phyloP scores from a whole-genome alignment of 2,113 vertebrate genomes.

The Heteronetta atricapilla region DNA sequence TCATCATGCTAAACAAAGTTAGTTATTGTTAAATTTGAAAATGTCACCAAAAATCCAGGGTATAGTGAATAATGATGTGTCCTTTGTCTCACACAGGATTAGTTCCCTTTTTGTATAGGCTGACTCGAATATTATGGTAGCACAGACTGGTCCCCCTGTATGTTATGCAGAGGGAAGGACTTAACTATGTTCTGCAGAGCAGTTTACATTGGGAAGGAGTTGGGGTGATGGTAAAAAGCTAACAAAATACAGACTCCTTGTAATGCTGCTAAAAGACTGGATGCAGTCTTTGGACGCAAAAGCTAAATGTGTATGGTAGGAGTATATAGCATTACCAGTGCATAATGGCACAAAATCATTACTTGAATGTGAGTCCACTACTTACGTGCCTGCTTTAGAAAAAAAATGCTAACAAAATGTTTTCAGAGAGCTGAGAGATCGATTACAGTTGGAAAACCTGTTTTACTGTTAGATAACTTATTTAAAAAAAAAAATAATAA shows the following conservation, averaged over 20 bases:
- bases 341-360: not conserved
- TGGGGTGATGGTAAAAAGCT: not conserved
- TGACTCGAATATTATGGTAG: not conserved
- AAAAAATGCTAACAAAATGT: not conserved
- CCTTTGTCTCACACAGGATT: not conserved
- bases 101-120: not conserved
- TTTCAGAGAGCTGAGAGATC: not conserved
- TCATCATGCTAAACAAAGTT: not conserved
- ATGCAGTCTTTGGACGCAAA: not conserved
- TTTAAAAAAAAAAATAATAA: not conserved
- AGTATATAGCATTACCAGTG: not conserved
- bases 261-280: not conserved
- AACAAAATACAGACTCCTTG: not conserved
- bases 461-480: not conserved
- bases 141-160: not conserved
- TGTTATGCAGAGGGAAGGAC: not conserved
- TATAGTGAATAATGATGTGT: not conserved
- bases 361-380: not conserved
- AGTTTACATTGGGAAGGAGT: not conserved
- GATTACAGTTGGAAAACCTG: slow-evolving; percentile 1
- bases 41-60: not conserved
- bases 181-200: not conserved
- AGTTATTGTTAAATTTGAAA: not conserved
- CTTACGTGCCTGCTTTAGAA: not conserved
- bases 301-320: not conserved